A percentile compares a stretch with the other conserved stretches of the same genome.
These are phyloP conservation scores for Aspidiotus rigidus DNA, from an alignment of 2,888 invertebrate genomes.

Conservation along the genomic window DNA sequence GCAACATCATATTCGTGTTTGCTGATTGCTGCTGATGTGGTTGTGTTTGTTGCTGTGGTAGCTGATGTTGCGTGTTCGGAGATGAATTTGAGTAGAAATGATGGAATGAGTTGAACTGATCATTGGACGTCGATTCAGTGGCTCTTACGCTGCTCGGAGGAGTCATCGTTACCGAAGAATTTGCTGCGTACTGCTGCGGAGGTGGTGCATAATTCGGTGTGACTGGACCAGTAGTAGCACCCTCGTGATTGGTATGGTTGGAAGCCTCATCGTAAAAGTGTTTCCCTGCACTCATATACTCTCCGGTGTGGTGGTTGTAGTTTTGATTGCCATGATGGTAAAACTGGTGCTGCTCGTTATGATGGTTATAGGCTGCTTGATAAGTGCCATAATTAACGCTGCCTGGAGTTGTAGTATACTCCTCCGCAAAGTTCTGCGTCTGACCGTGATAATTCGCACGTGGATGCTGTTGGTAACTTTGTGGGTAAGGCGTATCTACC, in stretches of 20 bases:
- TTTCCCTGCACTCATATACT: conserved; percentile 20
- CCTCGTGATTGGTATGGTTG: conserved; percentile 23
- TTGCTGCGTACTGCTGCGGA: conserved; percentile 34
- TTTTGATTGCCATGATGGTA: conserved; percentile 12
- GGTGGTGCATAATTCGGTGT: conserved; percentile 37
- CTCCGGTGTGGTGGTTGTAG: conserved; percentile 20
- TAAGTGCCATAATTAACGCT: conserved; percentile 31
- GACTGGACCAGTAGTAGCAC: conserved; percentile 38
- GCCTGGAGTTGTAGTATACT: not conserved
- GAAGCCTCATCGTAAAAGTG: conserved; percentile 34
- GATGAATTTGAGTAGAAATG: conserved; percentile 53
- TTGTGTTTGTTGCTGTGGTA: no score
- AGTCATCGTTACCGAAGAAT: conserved; percentile 50
- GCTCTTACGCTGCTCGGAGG: conserved; percentile 52
- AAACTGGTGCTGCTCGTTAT: not conserved
- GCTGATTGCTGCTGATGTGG: no score
- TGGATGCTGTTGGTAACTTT: conserved; percentile 26
- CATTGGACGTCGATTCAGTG: conserved; percentile 50
- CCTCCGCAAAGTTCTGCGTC: conserved; percentile 8
- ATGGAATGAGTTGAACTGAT: conserved; percentile 60
- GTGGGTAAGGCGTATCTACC: conserved; percentile 10
- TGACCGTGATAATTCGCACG: conserved; percentile 24
- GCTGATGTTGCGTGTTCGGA: conserved; percentile 41
- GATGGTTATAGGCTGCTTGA: conserved; percentile 7
- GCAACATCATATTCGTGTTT: conserved; percentile 43